Evolutionary conservation across 2,888 invertebrate species (phyloP), one percentile per base, ranked within the genome.

Genomic region (Camptogramma bilineatum): DNA sequence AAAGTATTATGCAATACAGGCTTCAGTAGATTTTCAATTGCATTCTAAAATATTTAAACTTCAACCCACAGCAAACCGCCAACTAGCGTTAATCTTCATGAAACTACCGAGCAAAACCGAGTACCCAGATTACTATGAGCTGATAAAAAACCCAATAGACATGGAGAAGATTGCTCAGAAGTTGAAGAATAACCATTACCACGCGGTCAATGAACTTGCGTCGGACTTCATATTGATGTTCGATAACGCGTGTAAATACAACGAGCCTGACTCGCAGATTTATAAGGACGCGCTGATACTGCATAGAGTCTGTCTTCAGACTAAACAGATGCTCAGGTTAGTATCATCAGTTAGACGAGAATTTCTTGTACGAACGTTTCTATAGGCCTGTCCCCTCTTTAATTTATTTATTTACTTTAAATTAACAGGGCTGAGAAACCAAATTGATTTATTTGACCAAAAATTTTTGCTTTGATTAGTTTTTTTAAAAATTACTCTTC

Each of bases 101-200:
- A 98, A 98, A 86, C 93, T 99, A 51, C 99, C 99, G 0, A 97
- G 97, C 52, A 98, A 98, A 94, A 89, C 95, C 86, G 97, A 99
- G 81, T 99, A 99, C 88, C 99, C 99, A 0, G 98, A 98, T 82
- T 99, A 99, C 87, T 99, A 99, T 82, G 98, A 99, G 83, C 96
- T 99, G 0, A 99, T 99, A 60, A 98, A 98, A 80, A 97, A 96
- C 73, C 99, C 99, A 0, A 98, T 99, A 80, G 99, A 99, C 84
- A 96, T 99, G 96, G 98, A 98, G 81, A 96, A 96, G 81, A 98
- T 99, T 64, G 96, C 97, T 0, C 96, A 97, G 61, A 97, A 97
- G 79, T 88, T 98, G 31, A 97, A 97, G 85, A 95, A 95, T 68
- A 94, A 94, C 64, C 89, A 89, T 0, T 99, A 99, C 82, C 96